Conservation (phyloP, 1,140 invertebrate genomes). For the Leptinotarsa undecemlineata region DNA sequence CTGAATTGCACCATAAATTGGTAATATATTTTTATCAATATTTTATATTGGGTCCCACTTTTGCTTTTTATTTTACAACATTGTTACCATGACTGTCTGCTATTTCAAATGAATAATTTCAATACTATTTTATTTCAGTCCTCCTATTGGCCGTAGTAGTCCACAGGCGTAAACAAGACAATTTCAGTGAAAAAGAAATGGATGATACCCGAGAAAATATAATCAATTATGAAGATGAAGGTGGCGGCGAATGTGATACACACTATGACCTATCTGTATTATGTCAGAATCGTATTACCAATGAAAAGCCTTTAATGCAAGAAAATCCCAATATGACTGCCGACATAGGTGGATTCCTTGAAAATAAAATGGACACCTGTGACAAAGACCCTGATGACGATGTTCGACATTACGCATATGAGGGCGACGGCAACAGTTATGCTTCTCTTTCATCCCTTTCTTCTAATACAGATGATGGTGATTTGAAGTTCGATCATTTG, state of each 20-base stretch:
- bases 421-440: conserved; percentile 90
- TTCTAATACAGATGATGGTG: conserved; percentile 90
- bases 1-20: too few species aligned
- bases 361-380: conserved; percentile 84
- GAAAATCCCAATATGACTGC: conserved; percentile 43
- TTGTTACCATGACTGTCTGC: too few species aligned
- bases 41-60: too few species aligned
- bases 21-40: too few species aligned
- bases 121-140: conserved; percentile 60
- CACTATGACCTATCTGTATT: conserved; percentile 93
- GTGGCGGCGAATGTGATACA: conserved; percentile 92
- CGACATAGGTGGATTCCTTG: conserved; percentile 89
- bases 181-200: conserved; percentile 85
- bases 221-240: conserved; percentile 96
- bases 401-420: conserved; percentile 93
- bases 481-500: conserved; percentile 95
- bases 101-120: too few species aligned
- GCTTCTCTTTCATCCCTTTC: conserved; percentile 92
- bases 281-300: conserved; percentile 46
- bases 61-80: too few species aligned
- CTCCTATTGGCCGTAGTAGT: conserved; percentile 85
- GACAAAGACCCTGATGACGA: conserved; percentile 93
- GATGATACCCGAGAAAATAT: conserved; percentile 97
- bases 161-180: conserved; percentile 80
- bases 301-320: conserved; percentile 53